phyloP scores from a whole-genome alignment of 1,140 invertebrate species.

The Phthorimaea operculella region DNA sequence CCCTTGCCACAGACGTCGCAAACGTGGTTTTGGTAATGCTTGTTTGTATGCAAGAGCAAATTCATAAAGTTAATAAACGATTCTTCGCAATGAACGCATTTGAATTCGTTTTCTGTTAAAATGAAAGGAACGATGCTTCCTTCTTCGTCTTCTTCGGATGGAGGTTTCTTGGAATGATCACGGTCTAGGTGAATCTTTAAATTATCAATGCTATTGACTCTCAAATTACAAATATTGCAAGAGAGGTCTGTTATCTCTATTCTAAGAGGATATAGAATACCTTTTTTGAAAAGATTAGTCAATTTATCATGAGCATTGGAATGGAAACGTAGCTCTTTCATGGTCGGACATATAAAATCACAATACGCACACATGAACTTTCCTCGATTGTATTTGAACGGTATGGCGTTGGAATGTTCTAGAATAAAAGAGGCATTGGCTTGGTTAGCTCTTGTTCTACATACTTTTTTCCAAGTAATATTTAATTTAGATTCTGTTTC shows the following conservation, averaged over 20 bases:
- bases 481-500: too few species aligned
- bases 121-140: conserved; percentile 41
- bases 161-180: conserved; percentile 22
- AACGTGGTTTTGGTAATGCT: conserved; percentile 68
- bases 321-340: conserved; percentile 29
- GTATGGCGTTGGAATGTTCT: conserved; percentile 39
- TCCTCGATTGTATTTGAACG: conserved; percentile 38
- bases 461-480: conserved; percentile 30
- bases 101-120: conserved; percentile 29
- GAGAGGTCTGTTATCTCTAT: conserved; percentile 38
- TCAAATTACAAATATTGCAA: conserved; percentile 29
- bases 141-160: conserved; percentile 15
- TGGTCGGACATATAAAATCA: conserved; percentile 21
- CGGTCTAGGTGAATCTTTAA: conserved; percentile 33
- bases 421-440: conserved; percentile 41
- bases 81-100: conserved; percentile 48
- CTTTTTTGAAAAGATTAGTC: conserved; percentile 7
- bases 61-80: conserved; percentile 39
- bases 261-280: conserved; percentile 30
- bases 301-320: conserved; percentile 10
- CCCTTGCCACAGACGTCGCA: conserved; percentile 72
- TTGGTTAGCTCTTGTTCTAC: conserved; percentile 19
- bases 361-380: conserved; percentile 49
- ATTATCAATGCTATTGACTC: conserved; percentile 16
- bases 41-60: conserved; percentile 45